Conservation (phyloP, 2,888 invertebrate species). For the Epinotia brunnichana region DNA sequence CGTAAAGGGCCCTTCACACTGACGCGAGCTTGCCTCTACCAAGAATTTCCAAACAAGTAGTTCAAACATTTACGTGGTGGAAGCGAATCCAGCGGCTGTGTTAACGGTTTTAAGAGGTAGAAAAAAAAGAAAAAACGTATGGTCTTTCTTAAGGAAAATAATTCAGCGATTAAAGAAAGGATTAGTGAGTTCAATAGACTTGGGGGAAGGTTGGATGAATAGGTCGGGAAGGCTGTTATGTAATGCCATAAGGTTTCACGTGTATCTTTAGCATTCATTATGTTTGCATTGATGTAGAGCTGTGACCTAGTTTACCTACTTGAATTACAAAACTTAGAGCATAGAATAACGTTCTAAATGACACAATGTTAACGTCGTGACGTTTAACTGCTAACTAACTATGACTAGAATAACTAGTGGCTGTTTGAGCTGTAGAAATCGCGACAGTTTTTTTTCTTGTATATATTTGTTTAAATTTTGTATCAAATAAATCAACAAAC, state of each 20-base stretch:
- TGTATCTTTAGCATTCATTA: slow-evolving; percentile 5
- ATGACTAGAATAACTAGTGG: no score
- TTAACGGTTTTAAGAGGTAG: slow-evolving; percentile 1
- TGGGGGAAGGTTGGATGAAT: not conserved
- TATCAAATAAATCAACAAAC: no score
- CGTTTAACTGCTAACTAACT: no score
- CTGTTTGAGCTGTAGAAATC: no score
- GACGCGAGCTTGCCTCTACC: slow-evolving; percentile 4
- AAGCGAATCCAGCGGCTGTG: slow-evolving; percentile 10
- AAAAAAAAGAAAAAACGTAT: slow-evolving; percentile 24
- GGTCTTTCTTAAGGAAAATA: slow-evolving; percentile 36
- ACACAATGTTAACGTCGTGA: no score
- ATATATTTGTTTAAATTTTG: no score
- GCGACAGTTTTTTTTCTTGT: no score
- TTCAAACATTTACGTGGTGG: slow-evolving; percentile 28
- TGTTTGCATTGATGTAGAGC: slow-evolving; percentile 8
- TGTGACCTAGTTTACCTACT: not conserved
- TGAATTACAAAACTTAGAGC: not conserved
- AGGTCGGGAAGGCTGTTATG: slow-evolving; percentile 7
- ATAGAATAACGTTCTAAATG: not conserved
- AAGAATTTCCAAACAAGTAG: slow-evolving; percentile 28
- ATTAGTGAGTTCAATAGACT: slow-evolving; percentile 36
- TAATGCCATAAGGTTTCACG: slow-evolving; percentile 1
- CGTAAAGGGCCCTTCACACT: slow-evolving; percentile 13
- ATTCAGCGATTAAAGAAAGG: slow-evolving; percentile 35